Base-by-base conservation (phyloP, 1,140 invertebrate species). In the Dinoponera quadriceps region DNA sequence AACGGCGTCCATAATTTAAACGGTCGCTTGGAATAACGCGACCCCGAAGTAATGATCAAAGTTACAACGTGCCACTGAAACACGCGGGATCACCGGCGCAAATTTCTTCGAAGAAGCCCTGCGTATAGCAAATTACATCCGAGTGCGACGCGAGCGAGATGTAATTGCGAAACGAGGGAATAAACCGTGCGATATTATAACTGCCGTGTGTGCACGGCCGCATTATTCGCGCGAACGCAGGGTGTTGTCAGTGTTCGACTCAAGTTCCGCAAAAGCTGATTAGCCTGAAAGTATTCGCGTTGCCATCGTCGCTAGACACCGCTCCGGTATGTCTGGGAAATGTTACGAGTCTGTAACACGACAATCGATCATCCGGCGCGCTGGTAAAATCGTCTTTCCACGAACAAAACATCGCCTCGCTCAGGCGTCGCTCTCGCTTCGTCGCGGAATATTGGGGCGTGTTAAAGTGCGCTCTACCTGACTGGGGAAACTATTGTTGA, bases 71-170 rank as follows among this genome's bases (percentile, higher is more conserved):
- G 18, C 7, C 22, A 48, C 55, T 71, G 25, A 18, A 18, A 22
- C 11, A 44, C 11, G 44, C 57, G 44, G 59, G 69, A 57, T 71
- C n/a, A n/a, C n/a, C n/a, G n/a, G n/a, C n/a, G n/a, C n/a, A n/a
- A n/a, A n/a, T n/a, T n/a, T n/a, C n/a, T n/a, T n/a, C n/a, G n/a
- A n/a, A n/a, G n/a, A n/a, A n/a, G n/a, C n/a, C n/a, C n/a, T n/a
- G n/a, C n/a, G n/a, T n/a, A n/a, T n/a, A 29, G 51, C 3, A 80
- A 71, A 80, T 80, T 80, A 51, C 33, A 59, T 80, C 29, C 16
- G 18, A 44, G 3, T 0, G 38, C 38, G 38, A 44, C 11, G 0
- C 11, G 14, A 5, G 57, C 33, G 18, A 71, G 25, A 59, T 65
- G 27, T 38, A 71, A 55, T 80, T 80, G 33, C 60, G 65, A 65